phyloP scores from a whole-genome alignment of 2,888 invertebrate species.

The Hartigia nigra region DNA sequence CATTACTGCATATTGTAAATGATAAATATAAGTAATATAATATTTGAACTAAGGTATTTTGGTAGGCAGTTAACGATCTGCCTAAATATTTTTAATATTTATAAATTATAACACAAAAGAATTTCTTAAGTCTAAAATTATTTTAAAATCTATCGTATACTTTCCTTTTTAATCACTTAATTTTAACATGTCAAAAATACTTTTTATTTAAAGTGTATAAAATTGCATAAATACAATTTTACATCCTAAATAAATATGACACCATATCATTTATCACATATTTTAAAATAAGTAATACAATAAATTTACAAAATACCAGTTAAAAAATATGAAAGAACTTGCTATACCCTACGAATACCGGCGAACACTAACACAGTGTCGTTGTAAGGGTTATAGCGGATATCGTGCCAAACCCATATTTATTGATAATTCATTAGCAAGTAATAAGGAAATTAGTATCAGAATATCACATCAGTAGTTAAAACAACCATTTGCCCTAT shows the following conservation, averaged over 20 bases:
- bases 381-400: neutral
- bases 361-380: neutral
- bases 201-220: too few species aligned
- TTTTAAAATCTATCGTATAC: neutral
- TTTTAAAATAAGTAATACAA: neutral
- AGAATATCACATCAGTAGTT: neutral
- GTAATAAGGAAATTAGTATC: conserved; percentile 3
- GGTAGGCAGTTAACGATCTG: neutral
- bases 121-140: neutral
- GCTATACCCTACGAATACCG: neutral
- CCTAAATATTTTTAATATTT: neutral
- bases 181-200: neutral
- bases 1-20: neutral
- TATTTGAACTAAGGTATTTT: neutral
- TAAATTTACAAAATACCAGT: neutral
- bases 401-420: conserved; percentile 3
- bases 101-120: neutral
- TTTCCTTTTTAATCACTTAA: neutral
- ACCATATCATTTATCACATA: neutral
- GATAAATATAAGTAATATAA: neutral
- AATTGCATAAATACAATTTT: neutral
- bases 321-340: neutral
- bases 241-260: neutral
- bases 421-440: conserved; percentile 23
- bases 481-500: neutral